These are phyloP conservation scores for Drosophila nannoptera DNA, from an alignment of 1,140 invertebrate species.

Conservation along the genomic window DNA sequence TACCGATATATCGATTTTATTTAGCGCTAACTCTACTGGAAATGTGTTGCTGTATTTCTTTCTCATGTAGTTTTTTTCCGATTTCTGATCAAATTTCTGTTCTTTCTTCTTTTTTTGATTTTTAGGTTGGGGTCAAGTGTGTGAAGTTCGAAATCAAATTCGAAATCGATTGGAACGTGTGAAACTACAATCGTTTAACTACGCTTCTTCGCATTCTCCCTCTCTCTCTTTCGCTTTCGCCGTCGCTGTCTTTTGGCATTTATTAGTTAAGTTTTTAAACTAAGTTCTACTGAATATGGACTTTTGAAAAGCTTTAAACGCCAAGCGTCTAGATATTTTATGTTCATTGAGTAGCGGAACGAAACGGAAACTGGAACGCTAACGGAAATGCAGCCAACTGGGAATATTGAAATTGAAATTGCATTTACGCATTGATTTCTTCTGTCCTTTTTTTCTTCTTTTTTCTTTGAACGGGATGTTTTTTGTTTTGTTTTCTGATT, in stretches of 20 bases:
- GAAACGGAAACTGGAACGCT: neutral
- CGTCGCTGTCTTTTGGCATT: slow-evolving; percentile 53
- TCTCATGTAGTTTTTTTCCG: slow-evolving; percentile 5
- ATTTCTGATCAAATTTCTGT: slow-evolving; percentile 23
- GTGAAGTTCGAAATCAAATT: too few species aligned
- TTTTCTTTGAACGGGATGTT: neutral
- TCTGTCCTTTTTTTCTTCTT: neutral
- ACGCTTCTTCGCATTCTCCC: neutral
- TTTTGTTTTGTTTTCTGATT: too few species aligned
- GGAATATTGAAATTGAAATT: neutral
- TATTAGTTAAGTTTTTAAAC: slow-evolving; percentile 51
- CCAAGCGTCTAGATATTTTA: slow-evolving; percentile 24
- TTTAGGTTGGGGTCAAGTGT: too few species aligned
- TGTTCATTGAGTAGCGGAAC: neutral
- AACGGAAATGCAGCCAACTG: slow-evolving; percentile 2
- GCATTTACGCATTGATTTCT: slow-evolving; percentile 16
- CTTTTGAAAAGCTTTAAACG: slow-evolving; percentile 62
- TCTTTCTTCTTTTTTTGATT: neutral
- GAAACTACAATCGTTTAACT: slow-evolving; percentile 8
- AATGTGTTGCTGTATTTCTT: slow-evolving; percentile 38
- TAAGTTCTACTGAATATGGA: slow-evolving; percentile 72
- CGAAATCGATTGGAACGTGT: neutral
- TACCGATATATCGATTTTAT: slow-evolving; percentile 11
- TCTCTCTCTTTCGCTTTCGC: slow-evolving; percentile 19
- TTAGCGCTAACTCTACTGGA: slow-evolving; percentile 60